phyloP scores from a whole-genome alignment of 2,797 vertebrate species.

The Harpagifer antarcticus region DNA sequence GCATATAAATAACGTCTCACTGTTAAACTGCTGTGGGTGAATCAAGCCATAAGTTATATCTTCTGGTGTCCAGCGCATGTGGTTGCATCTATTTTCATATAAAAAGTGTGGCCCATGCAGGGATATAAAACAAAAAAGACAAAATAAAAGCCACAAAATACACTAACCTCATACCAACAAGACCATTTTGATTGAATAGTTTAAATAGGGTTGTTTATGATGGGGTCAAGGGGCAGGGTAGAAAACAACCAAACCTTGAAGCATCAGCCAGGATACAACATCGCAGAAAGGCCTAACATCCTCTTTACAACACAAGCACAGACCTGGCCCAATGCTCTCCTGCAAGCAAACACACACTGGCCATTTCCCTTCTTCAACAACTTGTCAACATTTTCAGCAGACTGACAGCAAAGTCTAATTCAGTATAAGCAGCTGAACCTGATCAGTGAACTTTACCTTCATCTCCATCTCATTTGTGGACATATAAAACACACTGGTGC shows the following conservation, averaged over 20 bases:
- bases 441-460: not conserved
- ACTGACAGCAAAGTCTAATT: not conserved
- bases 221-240: not conserved
- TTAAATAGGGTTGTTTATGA: constrained; percentile 1
- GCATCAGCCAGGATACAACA: constrained; percentile 4
- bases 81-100: constrained; percentile 24
- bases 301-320: constrained; percentile 52
- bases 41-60: constrained; percentile 42
- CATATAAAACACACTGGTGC: not conserved
- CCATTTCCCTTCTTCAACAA: constrained; percentile 42
- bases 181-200: not conserved
- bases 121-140: constrained; percentile 5
- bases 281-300: constrained; percentile 34
- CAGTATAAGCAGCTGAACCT: not conserved
- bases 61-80: not conserved
- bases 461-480: not conserved
- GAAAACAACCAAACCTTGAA: constrained; percentile 27
- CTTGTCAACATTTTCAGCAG: constrained; percentile 44
- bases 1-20: constrained; percentile 65
- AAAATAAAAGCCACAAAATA: not conserved
- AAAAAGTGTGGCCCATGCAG: constrained; percentile 4
- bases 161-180: not conserved
- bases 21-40: constrained; percentile 51
- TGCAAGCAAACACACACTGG: constrained; percentile 40
- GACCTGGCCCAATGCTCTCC: constrained; percentile 15